A percentile compares a stretch with the other conserved stretches of the same genome.
Conservation (phyloP, 2,113 vertebrate genomes). For the Psilopogon haemacephalus region DNA sequence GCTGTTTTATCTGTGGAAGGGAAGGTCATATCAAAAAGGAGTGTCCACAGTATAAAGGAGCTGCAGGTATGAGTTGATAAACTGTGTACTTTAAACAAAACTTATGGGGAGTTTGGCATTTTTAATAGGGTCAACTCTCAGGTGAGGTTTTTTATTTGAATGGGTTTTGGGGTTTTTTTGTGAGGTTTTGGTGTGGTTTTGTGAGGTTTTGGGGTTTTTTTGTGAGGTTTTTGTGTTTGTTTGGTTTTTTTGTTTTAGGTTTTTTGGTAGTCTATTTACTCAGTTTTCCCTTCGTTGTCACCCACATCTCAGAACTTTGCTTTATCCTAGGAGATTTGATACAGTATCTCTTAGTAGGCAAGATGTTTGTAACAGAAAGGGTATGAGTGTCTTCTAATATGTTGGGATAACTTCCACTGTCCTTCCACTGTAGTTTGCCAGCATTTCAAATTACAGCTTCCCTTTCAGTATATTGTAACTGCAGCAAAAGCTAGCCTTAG, state of each 20-base stretch:
- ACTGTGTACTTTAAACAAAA: neutral
- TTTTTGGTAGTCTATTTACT: neutral
- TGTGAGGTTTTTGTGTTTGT: too few relatives aligned
- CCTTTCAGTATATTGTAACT: neutral
- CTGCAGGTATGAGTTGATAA: constrained; percentile 75
- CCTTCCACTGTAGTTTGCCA: neutral
- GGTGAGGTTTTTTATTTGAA: too few relatives aligned
- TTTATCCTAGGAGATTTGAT: neutral
- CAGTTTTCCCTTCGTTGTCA: neutral
- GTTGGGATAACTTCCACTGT: neutral
- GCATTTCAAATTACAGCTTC: neutral
- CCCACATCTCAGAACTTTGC: neutral
- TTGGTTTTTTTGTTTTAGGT: neutral
- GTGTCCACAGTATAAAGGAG: constrained; percentile 84
- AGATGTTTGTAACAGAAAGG: neutral
- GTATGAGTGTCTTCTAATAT: neutral
- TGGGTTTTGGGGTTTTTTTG: too few relatives aligned
- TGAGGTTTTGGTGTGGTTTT: too few relatives aligned
- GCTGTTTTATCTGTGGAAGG: constrained; percentile 90
- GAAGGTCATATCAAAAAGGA: constrained; percentile 91
- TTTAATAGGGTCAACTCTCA: neutral
- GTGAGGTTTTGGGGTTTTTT: too few relatives aligned
- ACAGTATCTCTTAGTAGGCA: neutral
- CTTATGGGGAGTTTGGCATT: neutral
- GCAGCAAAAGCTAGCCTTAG: neutral